Evolutionary conservation across 2,113 vertebrate species (phyloP), one percentile per base, ranked within the genome.

Genomic region (Echinops telfairi): DNA sequence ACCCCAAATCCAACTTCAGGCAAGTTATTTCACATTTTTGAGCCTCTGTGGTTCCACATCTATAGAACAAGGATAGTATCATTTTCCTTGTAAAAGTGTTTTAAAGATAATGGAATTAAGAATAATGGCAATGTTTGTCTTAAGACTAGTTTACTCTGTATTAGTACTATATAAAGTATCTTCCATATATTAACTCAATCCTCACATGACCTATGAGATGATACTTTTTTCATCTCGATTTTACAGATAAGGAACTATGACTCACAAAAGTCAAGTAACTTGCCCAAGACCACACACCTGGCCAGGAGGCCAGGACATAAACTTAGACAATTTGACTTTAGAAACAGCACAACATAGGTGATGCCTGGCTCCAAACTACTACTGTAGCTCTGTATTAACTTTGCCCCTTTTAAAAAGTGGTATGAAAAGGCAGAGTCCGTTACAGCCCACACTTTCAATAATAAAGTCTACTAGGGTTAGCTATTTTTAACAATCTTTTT

Each of bases 11-110:
- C 27, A 66, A 43, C 71, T 58, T 25, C 11, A 70, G 31, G 53
- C 70, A 94, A 92, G 82, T 58, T 83, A 79, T 47, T 89, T 83
- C 83, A 83, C 31, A 92, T 82, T 80, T 92, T 40, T 68, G 29
- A 80, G 77, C 71, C 71, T 58, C 58, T 79, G 8, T 79, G 8
- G 75, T 82, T 90, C n/a, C 62, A 77, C 12, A 75, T 75, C 31
- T 47, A 33, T 66, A 83, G 92, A 83, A 79, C 1, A 90, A 43
- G 64, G 25, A 76, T 7, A 86, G 29, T 68, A 88, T n/a, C 73
- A n/a, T 9, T 90, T 79, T 19, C 29, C 73, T 91, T 88, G 3
- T 70, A 85, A 75, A 76, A 33, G 0, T 84, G 43, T 87, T 87
- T 93, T 88, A 95, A 76, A 71, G 36, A 70, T 75, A 88, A 81